Percentiles rank a stretch among this genome's conserved stretches.
These are phyloP conservation scores for Caenorhabditis afra DNA, from an alignment of 2,888 invertebrate genomes.

Conservation along the genomic window DNA sequence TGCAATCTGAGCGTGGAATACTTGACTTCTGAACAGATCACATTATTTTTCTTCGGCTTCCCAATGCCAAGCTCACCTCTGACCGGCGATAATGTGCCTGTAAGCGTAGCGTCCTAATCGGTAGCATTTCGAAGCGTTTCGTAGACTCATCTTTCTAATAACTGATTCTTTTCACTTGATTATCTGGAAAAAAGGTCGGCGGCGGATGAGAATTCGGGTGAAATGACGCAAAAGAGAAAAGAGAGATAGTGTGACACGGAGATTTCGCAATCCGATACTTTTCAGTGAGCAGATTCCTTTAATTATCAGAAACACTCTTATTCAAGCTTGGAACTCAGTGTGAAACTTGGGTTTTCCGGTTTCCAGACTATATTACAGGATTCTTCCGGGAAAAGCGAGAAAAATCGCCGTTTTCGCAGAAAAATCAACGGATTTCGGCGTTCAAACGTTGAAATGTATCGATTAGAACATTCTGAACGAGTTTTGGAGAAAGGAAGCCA, in stretches of 20 bases:
- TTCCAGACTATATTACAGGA: neutral
- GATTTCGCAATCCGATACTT: conserved; percentile 47
- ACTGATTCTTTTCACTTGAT: conserved; percentile 25
- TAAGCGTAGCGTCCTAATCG: conserved; percentile 54
- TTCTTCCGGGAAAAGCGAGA: too few species aligned
- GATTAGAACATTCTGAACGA: conserved; percentile 10
- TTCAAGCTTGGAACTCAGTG: neutral
- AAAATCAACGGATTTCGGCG: neutral
- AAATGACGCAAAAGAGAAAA: conserved; percentile 55
- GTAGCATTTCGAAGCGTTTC: conserved; percentile 46
- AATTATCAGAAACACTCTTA: neutral
- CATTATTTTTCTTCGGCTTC: too few species aligned
- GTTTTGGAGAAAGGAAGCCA: conserved; percentile 19
- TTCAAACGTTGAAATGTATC: neutral
- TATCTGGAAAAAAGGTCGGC: conserved; percentile 23
- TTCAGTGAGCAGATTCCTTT: neutral
- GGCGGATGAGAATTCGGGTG: conserved; percentile 1
- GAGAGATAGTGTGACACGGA: conserved; percentile 23
- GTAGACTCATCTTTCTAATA: conserved; percentile 45
- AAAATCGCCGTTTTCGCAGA: too few species aligned
- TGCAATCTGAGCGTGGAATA: conserved; percentile 42
- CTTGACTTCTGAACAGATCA: conserved; percentile 22
- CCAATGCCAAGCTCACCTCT: conserved; percentile 15
- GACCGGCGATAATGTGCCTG: conserved; percentile 40
- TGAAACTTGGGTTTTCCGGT: too few species aligned